phyloP scores from a whole-genome alignment of 2,113 vertebrate genomes.

The Trematocara variabile region DNA sequence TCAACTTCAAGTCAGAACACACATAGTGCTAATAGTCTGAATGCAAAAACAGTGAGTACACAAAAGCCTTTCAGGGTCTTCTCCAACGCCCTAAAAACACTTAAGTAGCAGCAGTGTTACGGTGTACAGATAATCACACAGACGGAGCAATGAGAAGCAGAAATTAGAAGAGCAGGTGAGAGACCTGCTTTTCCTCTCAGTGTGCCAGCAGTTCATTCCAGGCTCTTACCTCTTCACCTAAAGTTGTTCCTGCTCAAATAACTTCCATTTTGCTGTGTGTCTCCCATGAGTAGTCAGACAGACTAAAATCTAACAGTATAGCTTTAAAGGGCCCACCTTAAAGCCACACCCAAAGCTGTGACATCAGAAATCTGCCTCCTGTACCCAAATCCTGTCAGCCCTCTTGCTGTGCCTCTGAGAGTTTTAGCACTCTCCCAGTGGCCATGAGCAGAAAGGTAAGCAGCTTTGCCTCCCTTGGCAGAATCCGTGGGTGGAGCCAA shows the following conservation, averaged over 20 bases:
- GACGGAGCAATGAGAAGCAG: neutral
- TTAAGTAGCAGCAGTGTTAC: neutral
- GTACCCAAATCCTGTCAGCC: conserved; percentile 35
- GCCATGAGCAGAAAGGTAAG: conserved; percentile 62
- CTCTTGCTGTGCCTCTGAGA: conserved; percentile 9
- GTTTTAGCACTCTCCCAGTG: conserved; percentile 22
- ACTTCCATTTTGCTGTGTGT: conserved; percentile 37
- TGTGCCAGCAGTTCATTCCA: conserved; percentile 16
- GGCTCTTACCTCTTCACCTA: conserved; percentile 60
- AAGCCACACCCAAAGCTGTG: conserved; percentile 59
- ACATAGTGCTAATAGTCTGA: neutral
- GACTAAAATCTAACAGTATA: conserved; percentile 17
- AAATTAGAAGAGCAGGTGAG: conserved; percentile 38
- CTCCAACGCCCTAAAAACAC: neutral
- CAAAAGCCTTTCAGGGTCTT: neutral
- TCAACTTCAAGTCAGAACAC: conserved; percentile 42
- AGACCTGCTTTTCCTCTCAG: conserved; percentile 42
- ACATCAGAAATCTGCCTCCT: conserved; percentile 58
- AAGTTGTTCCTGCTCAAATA: conserved; percentile 27
- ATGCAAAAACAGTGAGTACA: neutral
- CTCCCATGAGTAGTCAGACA: conserved; percentile 34
- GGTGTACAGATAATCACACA: neutral
- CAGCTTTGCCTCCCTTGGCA: conserved; percentile 63
- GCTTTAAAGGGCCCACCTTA: conserved; percentile 57
- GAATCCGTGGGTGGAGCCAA: conserved; percentile 50